Percentiles rank a stretch among this genome's conserved stretches.
These are phyloP conservation scores for Acrossocheilus fasciatus DNA, from an alignment of 2,797 vertebrate genomes.

Conservation along the genomic window DNA sequence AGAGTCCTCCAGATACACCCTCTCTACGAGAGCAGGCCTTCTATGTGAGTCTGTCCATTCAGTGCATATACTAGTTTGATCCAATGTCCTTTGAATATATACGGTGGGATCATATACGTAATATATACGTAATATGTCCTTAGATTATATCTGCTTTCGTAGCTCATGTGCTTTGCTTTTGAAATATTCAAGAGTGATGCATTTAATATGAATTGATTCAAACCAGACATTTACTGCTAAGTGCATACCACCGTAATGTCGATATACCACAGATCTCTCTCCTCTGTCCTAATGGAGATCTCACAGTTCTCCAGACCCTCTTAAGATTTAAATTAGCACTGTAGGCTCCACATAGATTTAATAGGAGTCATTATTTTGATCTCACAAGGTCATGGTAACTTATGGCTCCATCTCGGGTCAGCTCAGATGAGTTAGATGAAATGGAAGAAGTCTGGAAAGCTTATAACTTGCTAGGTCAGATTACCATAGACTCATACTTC, in stretches of 20 bases:
- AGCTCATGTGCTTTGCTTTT: constrained; percentile 14
- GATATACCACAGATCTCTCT: constrained; percentile 16
- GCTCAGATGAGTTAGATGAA: not conserved
- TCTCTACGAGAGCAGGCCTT: constrained; percentile 95
- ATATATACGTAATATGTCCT: not conserved
- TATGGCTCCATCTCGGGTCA: not conserved
- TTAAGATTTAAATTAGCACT: constrained; percentile 18
- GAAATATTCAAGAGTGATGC: not conserved
- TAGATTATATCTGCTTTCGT: not conserved
- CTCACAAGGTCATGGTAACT: not conserved
- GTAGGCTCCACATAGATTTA: not conserved
- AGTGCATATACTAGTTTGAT: not conserved
- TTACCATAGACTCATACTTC: not conserved
- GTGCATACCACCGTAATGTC: constrained; percentile 18
- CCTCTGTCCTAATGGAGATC: constrained; percentile 26
- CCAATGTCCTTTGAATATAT: not conserved
- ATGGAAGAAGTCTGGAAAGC: not conserved
- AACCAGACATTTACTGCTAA: constrained; percentile 25
- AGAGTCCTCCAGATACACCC: constrained; percentile 92
- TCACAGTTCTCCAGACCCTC: constrained; percentile 11
- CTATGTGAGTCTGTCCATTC: constrained; percentile 86
- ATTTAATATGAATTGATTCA: constrained; percentile 25
- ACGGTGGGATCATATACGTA: no score
- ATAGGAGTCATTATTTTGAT: constrained; percentile 20
- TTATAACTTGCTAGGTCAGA: constrained; percentile 4